Evolutionary conservation across 2,888 invertebrate species (phyloP).

Genomic region (Drepana falcataria): DNA sequence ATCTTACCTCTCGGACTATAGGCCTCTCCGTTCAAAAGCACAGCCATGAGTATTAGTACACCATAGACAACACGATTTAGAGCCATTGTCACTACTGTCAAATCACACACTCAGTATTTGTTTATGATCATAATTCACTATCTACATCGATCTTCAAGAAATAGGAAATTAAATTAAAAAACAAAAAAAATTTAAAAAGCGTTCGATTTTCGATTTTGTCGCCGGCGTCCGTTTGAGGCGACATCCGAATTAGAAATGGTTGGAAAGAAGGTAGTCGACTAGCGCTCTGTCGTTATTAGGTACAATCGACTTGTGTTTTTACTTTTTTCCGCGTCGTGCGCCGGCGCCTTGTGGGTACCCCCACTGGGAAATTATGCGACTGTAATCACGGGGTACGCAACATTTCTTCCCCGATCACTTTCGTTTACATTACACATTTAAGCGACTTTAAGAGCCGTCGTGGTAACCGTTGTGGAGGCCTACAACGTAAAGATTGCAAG

Average conservation of each 20-base stretch:
- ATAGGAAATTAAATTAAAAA: slow-evolving; percentile 17
- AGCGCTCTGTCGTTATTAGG: slow-evolving; percentile 40
- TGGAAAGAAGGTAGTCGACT: slow-evolving; percentile 45
- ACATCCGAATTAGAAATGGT: slow-evolving; percentile 65
- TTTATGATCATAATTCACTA: not conserved
- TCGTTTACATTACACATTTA: slow-evolving; percentile 6
- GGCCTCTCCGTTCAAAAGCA: slow-evolving; percentile 39
- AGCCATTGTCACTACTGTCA: not conserved
- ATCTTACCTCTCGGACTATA: slow-evolving; percentile 67
- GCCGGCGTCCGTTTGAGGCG: slow-evolving; percentile 45
- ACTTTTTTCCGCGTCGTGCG: slow-evolving; percentile 64
- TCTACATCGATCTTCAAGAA: not conserved
- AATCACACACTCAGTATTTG: not conserved
- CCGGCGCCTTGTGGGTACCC: slow-evolving; percentile 55
- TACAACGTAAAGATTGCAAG: not conserved
- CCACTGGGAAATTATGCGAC: slow-evolving; percentile 63
- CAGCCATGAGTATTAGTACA: slow-evolving; percentile 34
- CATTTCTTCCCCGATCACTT: slow-evolving; percentile 31
- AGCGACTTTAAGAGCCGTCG: slow-evolving; percentile 4
- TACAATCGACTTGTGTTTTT: slow-evolving; percentile 73
- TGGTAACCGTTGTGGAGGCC: not conserved
- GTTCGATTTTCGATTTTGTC: slow-evolving; percentile 11
- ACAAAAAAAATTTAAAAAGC: slow-evolving; percentile 10
- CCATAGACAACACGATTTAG: slow-evolving; percentile 17
- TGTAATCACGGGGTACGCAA: slow-evolving; percentile 36